These are phyloP conservation scores for Idaea biselata DNA, from an alignment of 2,888 invertebrate species.

Conservation along the genomic window DNA sequence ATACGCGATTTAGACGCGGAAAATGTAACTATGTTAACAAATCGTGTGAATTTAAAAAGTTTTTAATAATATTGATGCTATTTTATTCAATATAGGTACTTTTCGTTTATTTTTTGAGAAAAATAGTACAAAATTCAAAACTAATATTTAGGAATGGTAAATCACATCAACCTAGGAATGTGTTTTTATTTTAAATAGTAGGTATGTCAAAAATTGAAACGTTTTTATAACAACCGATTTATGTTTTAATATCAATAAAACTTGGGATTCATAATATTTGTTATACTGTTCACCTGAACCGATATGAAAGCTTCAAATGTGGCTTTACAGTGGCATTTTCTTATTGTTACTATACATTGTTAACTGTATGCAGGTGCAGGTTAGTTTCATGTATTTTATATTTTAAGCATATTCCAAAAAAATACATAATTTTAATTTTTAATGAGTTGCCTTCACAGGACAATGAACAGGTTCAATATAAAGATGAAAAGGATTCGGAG, in stretches of 20 bases:
- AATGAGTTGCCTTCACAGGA: background rate
- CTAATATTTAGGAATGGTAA: background rate
- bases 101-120: background rate
- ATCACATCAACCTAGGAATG: background rate
- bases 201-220: background rate
- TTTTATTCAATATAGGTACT: background rate
- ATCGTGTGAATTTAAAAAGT: no score
- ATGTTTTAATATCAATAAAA: conserved; percentile 30
- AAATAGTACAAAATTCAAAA: no score
- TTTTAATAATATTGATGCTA: background rate
- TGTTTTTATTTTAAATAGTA: no score
- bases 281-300: conserved; percentile 25
- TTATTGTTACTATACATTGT: background rate
- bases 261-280: conserved; percentile 25
- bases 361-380: background rate
- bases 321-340: conserved; percentile 30
- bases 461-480: conserved; percentile 15
- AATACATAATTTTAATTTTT: background rate
- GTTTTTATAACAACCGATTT: background rate
- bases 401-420: background rate
- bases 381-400: background rate
- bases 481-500: conserved; percentile 24
- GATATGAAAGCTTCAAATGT: conserved; percentile 43
- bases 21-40: no score
- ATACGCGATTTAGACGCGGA: no score